phyloP scores from a whole-genome alignment of 2,888 invertebrate species.

The Glyphotaelius pellucidus region DNA sequence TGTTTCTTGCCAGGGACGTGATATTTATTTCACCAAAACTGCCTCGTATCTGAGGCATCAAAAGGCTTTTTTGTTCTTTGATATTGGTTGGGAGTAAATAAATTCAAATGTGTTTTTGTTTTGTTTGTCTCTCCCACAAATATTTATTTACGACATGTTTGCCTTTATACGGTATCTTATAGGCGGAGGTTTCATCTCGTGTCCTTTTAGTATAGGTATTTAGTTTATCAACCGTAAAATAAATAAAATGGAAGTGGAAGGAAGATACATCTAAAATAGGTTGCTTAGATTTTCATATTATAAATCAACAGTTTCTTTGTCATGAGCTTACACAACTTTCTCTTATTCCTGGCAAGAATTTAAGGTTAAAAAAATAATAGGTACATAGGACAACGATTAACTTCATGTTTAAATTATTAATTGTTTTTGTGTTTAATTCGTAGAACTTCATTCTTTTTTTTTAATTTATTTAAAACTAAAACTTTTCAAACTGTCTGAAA shows the following conservation, averaged over 20 bases:
- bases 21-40: not conserved
- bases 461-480: no score
- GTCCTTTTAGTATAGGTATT: not conserved
- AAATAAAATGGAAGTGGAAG: not conserved
- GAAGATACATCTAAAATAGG: not conserved
- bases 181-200: not conserved
- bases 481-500: no score
- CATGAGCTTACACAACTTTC: not conserved
- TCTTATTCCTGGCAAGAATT: not conserved
- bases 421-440: no score
- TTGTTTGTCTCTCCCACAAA: slow-evolving; percentile 20
- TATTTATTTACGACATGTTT: slow-evolving; percentile 36
- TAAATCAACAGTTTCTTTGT: not conserved
- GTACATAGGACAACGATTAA: no score
- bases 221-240: not conserved
- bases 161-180: slow-evolving; percentile 16
- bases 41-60: slow-evolving; percentile 3
- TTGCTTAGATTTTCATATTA: not conserved
- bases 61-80: slow-evolving; percentile 23
- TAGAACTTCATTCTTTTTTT: no score
- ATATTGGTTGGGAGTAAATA: slow-evolving; percentile 34
- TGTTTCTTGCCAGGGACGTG: not conserved
- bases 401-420: no score
- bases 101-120: slow-evolving; percentile 34
- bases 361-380: not conserved